Conservation (phyloP, 2,888 invertebrate genomes). For the Drosophila demipolita region DNA sequence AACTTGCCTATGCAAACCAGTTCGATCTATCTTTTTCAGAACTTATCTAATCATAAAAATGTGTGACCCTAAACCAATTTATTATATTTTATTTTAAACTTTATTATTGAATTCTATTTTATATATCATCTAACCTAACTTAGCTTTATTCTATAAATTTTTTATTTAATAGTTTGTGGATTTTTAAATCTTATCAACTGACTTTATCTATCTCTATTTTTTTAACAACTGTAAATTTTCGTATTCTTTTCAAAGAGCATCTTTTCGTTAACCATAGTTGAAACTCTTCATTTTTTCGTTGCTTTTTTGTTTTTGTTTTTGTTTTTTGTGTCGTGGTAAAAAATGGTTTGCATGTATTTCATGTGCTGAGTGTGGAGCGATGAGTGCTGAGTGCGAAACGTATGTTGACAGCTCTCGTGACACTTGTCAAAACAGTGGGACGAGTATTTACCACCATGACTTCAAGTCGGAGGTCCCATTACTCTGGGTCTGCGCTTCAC, state of each 20-base stretch:
- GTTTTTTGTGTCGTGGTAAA: neutral
- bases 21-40: neutral
- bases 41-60: neutral
- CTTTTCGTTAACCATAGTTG: constrained; percentile 12
- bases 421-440: constrained; percentile 74
- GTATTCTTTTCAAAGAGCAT: constrained; percentile 24
- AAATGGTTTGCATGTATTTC: constrained; percentile 38
- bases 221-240: neutral
- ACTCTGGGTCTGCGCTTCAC: constrained; percentile 13
- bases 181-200: neutral
- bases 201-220: neutral
- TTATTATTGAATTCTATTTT: neutral
- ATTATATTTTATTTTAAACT: neutral
- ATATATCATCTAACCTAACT: neutral
- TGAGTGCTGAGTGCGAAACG: constrained; percentile 55
- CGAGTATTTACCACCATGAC: constrained; percentile 55
- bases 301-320: neutral
- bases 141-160: neutral
- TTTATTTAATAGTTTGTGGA: neutral
- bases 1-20: accelerated
- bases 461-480: constrained; percentile 3
- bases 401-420: constrained; percentile 73
- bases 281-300: neutral
- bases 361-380: constrained; percentile 42
- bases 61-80: neutral